Percentiles rank a stretch among this genome's conserved stretches.
These are phyloP conservation scores for Cynopterus sphinx DNA, from an alignment of 2,797 vertebrate species.

Conservation along the genomic window DNA sequence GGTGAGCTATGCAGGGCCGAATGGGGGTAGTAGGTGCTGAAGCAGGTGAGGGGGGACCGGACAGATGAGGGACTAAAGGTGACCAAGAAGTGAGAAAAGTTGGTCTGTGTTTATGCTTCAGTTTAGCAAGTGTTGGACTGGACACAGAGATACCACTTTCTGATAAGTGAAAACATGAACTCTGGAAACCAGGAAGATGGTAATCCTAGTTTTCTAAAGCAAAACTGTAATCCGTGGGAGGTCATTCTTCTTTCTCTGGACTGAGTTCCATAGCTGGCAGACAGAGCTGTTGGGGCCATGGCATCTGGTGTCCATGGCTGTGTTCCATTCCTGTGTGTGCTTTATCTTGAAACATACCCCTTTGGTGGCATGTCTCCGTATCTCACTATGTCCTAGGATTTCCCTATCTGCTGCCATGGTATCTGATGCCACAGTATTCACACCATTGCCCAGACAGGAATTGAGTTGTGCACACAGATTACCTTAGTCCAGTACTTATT, in stretches of 20 bases:
- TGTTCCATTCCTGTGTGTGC: neutral
- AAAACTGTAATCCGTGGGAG: neutral
- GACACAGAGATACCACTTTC: neutral
- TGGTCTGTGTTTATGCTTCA: neutral
- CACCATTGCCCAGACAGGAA: neutral
- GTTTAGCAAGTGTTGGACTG: neutral
- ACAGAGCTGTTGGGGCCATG: neutral
- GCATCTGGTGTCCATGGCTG: neutral
- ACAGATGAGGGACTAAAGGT: neutral
- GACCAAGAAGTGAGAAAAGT: neutral
- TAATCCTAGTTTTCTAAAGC: neutral
- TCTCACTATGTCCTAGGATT: neutral
- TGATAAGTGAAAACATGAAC: neutral
- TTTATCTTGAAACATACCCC: neutral
- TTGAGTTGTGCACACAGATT: neutral
- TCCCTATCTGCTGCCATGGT: neutral
- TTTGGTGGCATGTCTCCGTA: neutral
- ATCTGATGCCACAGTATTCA: neutral
- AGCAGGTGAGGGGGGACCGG: neutral
- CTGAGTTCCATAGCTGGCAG: neutral
- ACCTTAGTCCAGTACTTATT: neutral
- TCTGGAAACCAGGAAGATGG: neutral
- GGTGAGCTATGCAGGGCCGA: neutral
- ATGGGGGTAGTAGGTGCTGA: neutral
- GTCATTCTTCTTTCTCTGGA: neutral